These are phyloP conservation scores for Ceramica pisi DNA, from an alignment of 2,888 invertebrate genomes.

Conservation along the genomic window DNA sequence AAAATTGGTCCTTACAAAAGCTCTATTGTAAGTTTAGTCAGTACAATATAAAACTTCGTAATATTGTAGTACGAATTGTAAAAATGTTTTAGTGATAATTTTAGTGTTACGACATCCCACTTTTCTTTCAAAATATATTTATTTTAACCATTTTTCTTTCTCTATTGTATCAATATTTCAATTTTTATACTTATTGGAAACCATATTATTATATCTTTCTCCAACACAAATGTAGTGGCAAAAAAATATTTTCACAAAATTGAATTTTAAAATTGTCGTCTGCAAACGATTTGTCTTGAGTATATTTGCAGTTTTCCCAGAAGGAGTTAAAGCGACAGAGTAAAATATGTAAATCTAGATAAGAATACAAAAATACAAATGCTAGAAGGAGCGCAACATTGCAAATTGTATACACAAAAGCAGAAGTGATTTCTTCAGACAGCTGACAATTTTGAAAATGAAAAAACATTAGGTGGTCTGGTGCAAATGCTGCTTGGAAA, in stretches of 20 bases:
- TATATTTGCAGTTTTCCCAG: constrained; percentile 25
- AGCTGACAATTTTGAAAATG: constrained; percentile 39
- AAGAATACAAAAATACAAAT: constrained; percentile 43
- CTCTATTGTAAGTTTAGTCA: constrained; percentile 21
- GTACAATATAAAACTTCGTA: constrained; percentile 19
- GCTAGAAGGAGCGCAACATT: constrained; percentile 22
- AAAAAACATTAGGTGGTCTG: constrained; percentile 23
- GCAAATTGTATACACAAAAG: constrained; percentile 51
- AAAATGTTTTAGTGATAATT: constrained; percentile 1
- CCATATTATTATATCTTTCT: background rate
- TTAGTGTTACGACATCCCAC: background rate
- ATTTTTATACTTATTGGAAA: background rate
- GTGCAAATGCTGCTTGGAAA: background rate
- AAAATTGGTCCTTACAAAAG: constrained; percentile 22
- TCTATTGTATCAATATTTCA: background rate
- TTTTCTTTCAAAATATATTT: background rate
- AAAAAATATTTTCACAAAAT: constrained; percentile 24
- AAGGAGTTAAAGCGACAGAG: constrained; percentile 35
- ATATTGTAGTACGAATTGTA: background rate
- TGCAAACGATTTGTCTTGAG: constrained; percentile 23
- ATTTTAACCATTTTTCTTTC: background rate
- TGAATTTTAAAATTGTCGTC: constrained; percentile 36
- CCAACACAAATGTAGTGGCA: background rate
- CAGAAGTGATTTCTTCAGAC: constrained; percentile 42
- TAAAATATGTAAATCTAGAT: constrained; percentile 55